A percentile compares a stretch with the other conserved stretches of the same genome.
These are phyloP conservation scores for Podiceps cristatus DNA, from an alignment of 2,113 vertebrate species.

Conservation along the genomic window DNA sequence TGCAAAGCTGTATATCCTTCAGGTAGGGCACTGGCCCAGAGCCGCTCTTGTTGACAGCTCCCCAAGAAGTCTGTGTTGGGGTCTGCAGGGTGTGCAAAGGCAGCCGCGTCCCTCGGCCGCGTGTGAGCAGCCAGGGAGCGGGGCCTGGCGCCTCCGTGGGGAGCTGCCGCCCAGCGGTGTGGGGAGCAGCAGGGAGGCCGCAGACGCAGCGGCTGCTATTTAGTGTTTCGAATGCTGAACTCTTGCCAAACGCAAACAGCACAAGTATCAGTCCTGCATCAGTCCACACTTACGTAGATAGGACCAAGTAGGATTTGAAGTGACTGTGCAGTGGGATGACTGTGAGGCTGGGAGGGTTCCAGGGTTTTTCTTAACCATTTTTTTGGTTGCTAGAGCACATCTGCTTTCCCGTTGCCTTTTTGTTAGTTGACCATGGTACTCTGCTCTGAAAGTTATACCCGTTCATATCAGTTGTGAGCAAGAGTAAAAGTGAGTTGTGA, in stretches of 20 bases:
- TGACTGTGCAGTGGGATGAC: not conserved
- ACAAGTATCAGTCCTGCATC: not conserved
- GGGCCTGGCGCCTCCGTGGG: not conserved
- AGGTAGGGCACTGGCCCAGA: not conserved
- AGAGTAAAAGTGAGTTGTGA: not conserved
- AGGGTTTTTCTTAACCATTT: not conserved
- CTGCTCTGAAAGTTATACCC: not conserved
- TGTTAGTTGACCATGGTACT: not conserved
- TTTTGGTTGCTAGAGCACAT: not conserved
- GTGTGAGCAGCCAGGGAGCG: too few relatives aligned
- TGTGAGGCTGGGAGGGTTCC: not conserved
- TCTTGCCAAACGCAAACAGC: not conserved
- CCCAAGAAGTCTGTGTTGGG: not conserved
- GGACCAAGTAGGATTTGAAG: not conserved
- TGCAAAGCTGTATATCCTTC: not conserved
- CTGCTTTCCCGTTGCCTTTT: not conserved
- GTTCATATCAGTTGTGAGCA: not conserved
- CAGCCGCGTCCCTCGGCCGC: not conserved
- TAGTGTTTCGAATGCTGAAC: not conserved
- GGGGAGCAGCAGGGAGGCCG: not conserved
- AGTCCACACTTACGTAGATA: rapidly evolving
- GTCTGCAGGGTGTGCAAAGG: not conserved
- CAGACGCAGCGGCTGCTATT: not conserved
- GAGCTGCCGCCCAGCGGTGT: slow-evolving; percentile 58
- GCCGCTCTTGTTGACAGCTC: not conserved